These are phyloP conservation scores for Athripsodes cinereus DNA, from an alignment of 2,888 invertebrate genomes.

Conservation along the genomic window DNA sequence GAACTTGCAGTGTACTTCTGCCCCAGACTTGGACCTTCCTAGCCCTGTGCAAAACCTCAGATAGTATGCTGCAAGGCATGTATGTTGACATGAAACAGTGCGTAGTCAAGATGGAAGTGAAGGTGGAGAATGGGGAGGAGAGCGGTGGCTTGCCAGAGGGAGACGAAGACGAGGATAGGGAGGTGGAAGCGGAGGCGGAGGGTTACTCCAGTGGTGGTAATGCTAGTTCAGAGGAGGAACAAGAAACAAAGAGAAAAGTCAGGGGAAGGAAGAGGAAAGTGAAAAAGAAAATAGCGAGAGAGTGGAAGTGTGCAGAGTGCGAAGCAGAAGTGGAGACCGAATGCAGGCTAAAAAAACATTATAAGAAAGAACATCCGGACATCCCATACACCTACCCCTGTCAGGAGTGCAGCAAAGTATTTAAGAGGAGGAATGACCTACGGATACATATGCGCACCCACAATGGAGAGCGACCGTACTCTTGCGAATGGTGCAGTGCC, in stretches of 20 bases:
- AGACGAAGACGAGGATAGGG: slow-evolving; percentile 36
- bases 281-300: neutral
- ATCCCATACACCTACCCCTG: slow-evolving; percentile 34
- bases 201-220: neutral
- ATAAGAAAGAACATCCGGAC: neutral
- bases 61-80: slow-evolving; percentile 7
- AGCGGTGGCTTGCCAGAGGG: slow-evolving; percentile 29
- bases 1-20: slow-evolving; percentile 7
- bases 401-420: slow-evolving; percentile 7
- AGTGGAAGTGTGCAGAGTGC: slow-evolving; percentile 4
- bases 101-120: slow-evolving; percentile 30
- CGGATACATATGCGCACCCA: slow-evolving; percentile 34
- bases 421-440: slow-evolving; percentile 9
- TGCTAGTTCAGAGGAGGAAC: neutral
- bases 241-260: neutral
- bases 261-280: neutral
- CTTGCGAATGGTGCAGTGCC: slow-evolving; percentile 32
- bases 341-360: slow-evolving; percentile 10
- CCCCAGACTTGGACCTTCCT: slow-evolving; percentile 15
- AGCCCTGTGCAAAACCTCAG: slow-evolving; percentile 12
- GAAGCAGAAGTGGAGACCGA: neutral
- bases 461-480: slow-evolving; percentile 42
- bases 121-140: neutral
- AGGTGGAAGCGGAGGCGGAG: neutral
- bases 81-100: neutral